A percentile compares a stretch with the other conserved stretches of the same genome.
phyloP scores from a whole-genome alignment of 2,113 vertebrate species.

The Hyperoodon ampullatus region DNA sequence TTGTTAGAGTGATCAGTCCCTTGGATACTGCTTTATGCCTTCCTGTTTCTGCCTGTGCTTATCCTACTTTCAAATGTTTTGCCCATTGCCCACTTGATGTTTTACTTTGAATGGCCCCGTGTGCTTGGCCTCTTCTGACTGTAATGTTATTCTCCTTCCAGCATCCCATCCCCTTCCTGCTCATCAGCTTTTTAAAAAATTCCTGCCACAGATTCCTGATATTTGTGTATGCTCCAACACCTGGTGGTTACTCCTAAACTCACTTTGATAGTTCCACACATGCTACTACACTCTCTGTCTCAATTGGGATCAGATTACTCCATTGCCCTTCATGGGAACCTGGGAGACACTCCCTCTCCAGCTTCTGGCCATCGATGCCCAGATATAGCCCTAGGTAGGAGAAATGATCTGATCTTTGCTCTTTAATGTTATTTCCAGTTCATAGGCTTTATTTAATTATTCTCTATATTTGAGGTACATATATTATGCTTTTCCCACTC shows the following conservation, averaged over 20 bases:
- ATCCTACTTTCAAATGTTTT: background rate
- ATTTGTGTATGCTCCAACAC: background rate
- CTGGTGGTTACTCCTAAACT: background rate
- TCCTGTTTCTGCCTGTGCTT: background rate
- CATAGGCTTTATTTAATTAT: background rate
- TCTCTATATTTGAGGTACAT: background rate
- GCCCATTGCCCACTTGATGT: background rate
- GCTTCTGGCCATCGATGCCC: background rate
- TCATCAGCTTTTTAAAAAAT: background rate
- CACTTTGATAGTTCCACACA: background rate
- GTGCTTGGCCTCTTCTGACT: background rate
- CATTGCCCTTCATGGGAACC: background rate
- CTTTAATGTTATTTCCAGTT: conserved; percentile 20
- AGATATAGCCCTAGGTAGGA: background rate
- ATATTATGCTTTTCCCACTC: background rate
- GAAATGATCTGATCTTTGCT: background rate
- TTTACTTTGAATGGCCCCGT: background rate
- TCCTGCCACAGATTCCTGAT: background rate
- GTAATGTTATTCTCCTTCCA: background rate
- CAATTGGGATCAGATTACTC: background rate
- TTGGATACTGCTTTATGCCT: background rate
- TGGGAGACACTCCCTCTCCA: background rate
- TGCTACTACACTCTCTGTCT: background rate
- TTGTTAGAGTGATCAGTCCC: background rate
- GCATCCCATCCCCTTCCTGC: background rate